Evolutionary conservation across 1,140 invertebrate species (phyloP), one percentile per base, ranked within the genome.

Genomic region (Caenorhabditis brenneri): DNA sequence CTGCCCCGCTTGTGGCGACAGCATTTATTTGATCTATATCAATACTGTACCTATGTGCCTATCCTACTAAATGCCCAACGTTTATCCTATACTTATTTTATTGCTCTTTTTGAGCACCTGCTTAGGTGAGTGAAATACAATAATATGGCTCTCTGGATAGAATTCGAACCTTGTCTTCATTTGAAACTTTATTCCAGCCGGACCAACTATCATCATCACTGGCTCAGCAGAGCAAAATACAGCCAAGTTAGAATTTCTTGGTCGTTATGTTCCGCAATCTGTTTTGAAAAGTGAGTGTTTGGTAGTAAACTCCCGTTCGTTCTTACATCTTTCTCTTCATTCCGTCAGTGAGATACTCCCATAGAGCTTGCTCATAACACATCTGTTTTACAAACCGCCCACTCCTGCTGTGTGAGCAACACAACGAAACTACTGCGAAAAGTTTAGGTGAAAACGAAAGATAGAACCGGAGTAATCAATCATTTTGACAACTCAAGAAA

Each of bases 11-110:
- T 39, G 31, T 65, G 33, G 33, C 58, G 58, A 39, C 58, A 65
- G 58, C 58, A 65, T 74, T 42, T 74, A 74, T 74, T 74, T 74
- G 65, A 74, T 74, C 36, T 74, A 42, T 42, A 74, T 74, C 65
- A 39, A 74, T 65, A 65, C 33, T 39, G 22, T 74, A 74, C 36
- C 3, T 24, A 42, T 74, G 36, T 74, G 65, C 31, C 4, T 3
- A 42, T 15, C 24, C 65, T 42, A 74, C 65, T 74, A 74, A n/a
- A 74, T 74, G 65, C 36, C n/a, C 19, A 74, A 3, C 36, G 9
- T 42, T 42, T 74, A 74, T 74, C 15, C 65, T 9, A 74, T 74
- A 22, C n/a, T 74, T 31, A 42, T 74, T 24, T 24, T 74, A 22
- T 74, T 24, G 65, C 65, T 74, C 65, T 39, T 74, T 74, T 42